phyloP scores from a whole-genome alignment of 2,888 invertebrate species.

The Electrophaes corylata region DNA sequence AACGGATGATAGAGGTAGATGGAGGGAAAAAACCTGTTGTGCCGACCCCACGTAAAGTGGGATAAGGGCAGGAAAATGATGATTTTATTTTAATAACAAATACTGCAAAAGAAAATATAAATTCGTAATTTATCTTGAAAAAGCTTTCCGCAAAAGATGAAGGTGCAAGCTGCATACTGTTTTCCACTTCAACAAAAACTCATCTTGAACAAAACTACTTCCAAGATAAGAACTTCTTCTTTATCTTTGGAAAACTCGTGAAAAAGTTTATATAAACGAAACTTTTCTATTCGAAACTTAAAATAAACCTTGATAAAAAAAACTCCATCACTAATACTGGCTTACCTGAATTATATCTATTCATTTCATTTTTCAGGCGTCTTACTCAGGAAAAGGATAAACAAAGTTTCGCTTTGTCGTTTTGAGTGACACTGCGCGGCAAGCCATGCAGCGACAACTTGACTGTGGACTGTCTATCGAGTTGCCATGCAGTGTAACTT shows the following conservation, averaged over 20 bases:
- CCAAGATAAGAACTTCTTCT: constrained; percentile 28
- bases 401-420: too few species aligned
- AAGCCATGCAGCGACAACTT: too few species aligned
- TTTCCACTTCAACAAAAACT: constrained; percentile 33
- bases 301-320: neutral
- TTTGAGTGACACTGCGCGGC: too few species aligned
- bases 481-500: too few species aligned
- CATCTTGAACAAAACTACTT: constrained; percentile 36
- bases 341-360: too few species aligned
- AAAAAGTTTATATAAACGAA: constrained; percentile 19
- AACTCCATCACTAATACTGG: neutral
- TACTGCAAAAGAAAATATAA: neutral
- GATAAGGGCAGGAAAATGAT: too few species aligned
- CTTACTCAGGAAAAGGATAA: too few species aligned
- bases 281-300: constrained; percentile 10
- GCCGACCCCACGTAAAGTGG: too few species aligned
- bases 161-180: constrained; percentile 19
- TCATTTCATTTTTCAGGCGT: too few species aligned
- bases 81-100: neutral
- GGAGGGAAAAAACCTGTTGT: too few species aligned
- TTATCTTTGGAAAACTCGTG: constrained; percentile 26
- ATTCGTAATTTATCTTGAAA: neutral
- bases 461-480: too few species aligned
- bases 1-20: too few species aligned
- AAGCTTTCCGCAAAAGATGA: constrained; percentile 3